Percentiles rank a stretch among this genome's conserved stretches.
phyloP scores from a whole-genome alignment of 2,797 vertebrate species.

The Ctenopoma kingsleyae region DNA sequence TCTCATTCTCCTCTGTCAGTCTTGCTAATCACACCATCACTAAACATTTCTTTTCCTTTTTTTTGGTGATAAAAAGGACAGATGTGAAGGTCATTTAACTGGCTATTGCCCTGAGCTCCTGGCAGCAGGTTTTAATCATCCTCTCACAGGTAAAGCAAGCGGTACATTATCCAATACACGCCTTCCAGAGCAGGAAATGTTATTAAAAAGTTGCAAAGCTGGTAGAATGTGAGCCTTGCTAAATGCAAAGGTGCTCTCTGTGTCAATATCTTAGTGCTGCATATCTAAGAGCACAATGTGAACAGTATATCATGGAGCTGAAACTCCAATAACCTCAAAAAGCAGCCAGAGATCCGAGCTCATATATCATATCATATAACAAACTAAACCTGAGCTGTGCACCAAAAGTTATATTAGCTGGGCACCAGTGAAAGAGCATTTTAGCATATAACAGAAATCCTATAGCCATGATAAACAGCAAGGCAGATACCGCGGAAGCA shows the following conservation, averaged over 20 bases:
- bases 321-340: conserved; percentile 65
- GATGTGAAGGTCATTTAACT: conserved; percentile 72
- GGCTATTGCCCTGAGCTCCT: conserved; percentile 71
- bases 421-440: conserved; percentile 46
- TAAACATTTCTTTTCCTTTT: conserved; percentile 55
- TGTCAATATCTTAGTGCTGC: conserved; percentile 56
- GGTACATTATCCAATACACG: conserved; percentile 76
- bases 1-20: conserved; percentile 34
- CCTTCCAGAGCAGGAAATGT: conserved; percentile 74
- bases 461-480: background rate
- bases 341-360: conserved; percentile 37
- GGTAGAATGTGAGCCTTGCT: conserved; percentile 61
- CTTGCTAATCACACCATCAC: conserved; percentile 65
- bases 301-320: conserved; percentile 56
- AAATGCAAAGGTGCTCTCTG: conserved; percentile 50
- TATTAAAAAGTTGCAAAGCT: conserved; percentile 81
- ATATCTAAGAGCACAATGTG: conserved; percentile 62
- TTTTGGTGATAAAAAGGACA: conserved; percentile 65
- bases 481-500: conserved; percentile 21
- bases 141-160: conserved; percentile 66
- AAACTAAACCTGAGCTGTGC: conserved; percentile 23
- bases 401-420: conserved; percentile 53
- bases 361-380: conserved; percentile 64
- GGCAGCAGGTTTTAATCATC: conserved; percentile 78
- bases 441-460: conserved; percentile 41